Conservation (phyloP, 2,888 invertebrate genomes). For the Schizaphis graminum region DNA sequence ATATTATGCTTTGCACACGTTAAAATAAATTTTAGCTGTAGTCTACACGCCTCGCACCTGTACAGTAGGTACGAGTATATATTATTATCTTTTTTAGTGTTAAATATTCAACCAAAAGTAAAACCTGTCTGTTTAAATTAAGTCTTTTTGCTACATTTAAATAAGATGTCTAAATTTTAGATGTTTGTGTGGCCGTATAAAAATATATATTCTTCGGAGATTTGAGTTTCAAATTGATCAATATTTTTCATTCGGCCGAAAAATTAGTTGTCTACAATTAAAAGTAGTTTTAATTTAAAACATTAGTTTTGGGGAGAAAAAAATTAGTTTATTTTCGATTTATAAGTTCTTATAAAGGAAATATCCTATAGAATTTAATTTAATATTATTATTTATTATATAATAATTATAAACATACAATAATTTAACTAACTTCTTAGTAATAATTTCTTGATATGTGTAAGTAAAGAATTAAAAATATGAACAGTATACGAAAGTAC, state of each 20-base stretch:
- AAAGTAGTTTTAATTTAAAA: too few species aligned
- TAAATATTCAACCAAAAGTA: not conserved
- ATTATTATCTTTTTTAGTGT: not conserved
- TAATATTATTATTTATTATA: not conserved
- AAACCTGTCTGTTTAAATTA: slow-evolving; percentile 2
- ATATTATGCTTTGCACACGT: not conserved
- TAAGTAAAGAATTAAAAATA: not conserved
- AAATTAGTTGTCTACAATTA: not conserved
- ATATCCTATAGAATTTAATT: not conserved
- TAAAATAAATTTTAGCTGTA: not conserved
- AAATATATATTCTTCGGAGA: not conserved
- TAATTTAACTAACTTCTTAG: not conserved
- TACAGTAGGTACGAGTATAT: not conserved
- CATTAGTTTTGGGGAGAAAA: not conserved
- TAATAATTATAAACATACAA: not conserved
- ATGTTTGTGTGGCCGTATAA: not conserved
- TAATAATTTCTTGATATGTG: not conserved
- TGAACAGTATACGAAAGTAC: not conserved
- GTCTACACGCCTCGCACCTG: not conserved
- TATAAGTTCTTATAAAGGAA: not conserved
- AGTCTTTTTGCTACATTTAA: not conserved
- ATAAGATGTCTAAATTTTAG: not conserved
- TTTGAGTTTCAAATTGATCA: not conserved
- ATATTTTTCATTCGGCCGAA: slow-evolving; percentile 19
- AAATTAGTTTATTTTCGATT: too few species aligned